Conservation (phyloP, 2,113 vertebrate genomes). For the Callipepla squamata region DNA sequence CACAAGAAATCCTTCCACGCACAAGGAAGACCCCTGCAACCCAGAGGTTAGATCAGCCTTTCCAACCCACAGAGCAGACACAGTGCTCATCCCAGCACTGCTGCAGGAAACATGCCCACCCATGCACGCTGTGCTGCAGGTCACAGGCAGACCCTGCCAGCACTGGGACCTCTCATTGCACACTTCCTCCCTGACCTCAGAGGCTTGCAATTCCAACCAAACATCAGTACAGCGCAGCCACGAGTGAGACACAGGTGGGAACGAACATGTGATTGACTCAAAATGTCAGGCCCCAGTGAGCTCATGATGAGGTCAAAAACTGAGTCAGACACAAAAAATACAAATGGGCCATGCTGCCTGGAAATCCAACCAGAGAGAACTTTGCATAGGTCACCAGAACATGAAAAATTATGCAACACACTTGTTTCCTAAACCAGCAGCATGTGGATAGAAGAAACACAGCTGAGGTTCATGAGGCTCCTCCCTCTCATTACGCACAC, state of each 20-base stretch:
- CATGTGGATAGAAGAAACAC: not conserved
- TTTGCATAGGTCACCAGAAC: not conserved
- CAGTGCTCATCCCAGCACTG: not conserved
- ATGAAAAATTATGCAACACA: not conserved
- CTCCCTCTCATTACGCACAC: not conserved
- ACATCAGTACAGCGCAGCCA: accelerated
- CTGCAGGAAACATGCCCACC: not conserved
- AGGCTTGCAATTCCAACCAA: not conserved
- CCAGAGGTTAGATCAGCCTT: not conserved
- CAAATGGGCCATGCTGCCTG: not conserved
- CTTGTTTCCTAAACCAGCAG: not conserved
- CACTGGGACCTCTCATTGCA: not conserved
- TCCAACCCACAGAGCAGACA: not conserved
- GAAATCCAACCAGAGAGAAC: constrained; percentile 1
- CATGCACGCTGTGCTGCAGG: not conserved
- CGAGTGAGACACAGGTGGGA: not conserved
- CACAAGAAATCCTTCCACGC: not conserved
- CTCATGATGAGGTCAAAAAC: not conserved
- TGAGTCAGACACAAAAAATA: not conserved
- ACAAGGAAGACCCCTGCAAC: not conserved
- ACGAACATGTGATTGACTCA: not conserved
- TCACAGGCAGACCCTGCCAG: not conserved
- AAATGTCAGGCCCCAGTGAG: not conserved
- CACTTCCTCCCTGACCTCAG: not conserved
- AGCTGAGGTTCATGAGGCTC: not conserved